Conservation (phyloP, 2,888 invertebrate species). For the Lampropteryx suffumata region DNA sequence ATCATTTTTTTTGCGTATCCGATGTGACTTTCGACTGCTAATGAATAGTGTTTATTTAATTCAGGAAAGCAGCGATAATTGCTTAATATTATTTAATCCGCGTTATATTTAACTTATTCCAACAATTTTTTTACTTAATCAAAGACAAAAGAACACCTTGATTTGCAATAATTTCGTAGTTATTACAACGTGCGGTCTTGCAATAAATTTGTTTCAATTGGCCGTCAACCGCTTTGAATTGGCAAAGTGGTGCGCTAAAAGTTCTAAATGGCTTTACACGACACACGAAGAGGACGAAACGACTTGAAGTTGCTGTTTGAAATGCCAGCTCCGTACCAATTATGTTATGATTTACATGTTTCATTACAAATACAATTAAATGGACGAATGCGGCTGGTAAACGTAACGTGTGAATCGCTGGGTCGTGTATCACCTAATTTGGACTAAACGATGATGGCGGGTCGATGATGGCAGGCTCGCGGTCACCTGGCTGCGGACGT, state of each 20-base stretch:
- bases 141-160: constrained; percentile 3
- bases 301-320: constrained; percentile 3
- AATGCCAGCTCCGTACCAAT: background rate
- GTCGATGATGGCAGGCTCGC: constrained; percentile 87
- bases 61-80: constrained; percentile 8
- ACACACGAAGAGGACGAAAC: constrained; percentile 41
- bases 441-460: constrained; percentile 68
- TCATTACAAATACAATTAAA: constrained; percentile 26
- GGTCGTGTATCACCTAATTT: constrained; percentile 49
- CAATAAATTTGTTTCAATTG: constrained; percentile 17
- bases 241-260: constrained; percentile 47
- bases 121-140: constrained; percentile 5
- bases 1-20: background rate
- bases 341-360: background rate
- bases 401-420: constrained; percentile 35
- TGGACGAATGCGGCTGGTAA: background rate
- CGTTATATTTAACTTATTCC: background rate
- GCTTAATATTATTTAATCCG: constrained; percentile 2
- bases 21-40: constrained; percentile 10
- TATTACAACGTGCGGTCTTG: constrained; percentile 10
- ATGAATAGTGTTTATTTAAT: constrained; percentile 15
- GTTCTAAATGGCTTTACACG: constrained; percentile 48
- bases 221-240: constrained; percentile 51
- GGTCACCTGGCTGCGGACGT: constrained; percentile 96
- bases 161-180: background rate